Evolutionary conservation across 2,888 invertebrate genomes (phyloP).

Genomic region (Eueremaeus valkanovi): DNA sequence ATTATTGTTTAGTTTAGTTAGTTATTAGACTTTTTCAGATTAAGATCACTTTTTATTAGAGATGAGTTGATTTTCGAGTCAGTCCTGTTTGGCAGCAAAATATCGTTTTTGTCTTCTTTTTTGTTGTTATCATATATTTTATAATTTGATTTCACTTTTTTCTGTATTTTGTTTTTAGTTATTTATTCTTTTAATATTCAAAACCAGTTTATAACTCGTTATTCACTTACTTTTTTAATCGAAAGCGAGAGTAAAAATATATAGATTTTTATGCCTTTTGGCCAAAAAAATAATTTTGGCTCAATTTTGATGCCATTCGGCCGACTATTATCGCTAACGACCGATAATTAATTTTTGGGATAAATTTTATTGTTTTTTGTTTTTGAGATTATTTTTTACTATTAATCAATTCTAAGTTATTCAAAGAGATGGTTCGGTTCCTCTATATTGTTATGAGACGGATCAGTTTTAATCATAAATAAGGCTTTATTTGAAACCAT

Average conservation of each 20-base stretch:
- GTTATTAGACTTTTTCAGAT: not conserved
- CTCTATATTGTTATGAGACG: not conserved
- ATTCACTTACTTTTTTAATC: not conserved
- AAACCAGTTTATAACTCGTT: conserved; percentile 19
- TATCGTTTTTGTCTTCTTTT: not conserved
- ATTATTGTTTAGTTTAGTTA: not conserved
- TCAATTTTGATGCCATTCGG: not conserved
- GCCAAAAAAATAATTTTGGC: not conserved
- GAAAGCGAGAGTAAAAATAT: conserved; percentile 4
- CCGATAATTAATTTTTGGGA: not conserved
- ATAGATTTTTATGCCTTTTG: not conserved
- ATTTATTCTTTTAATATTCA: not conserved
- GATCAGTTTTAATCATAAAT: no score
- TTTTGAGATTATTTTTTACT: not conserved
- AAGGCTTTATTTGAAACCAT: no score
- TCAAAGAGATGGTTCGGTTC: no score
- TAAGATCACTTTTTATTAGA: no score
- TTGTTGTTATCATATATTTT: not conserved
- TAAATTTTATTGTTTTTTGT: not conserved
- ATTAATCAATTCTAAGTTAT: not conserved
- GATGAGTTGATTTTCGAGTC: conserved; percentile 14
- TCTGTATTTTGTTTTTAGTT: not conserved
- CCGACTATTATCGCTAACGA: not conserved
- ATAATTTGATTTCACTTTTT: not conserved
- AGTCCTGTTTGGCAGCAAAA: not conserved